Evolutionary conservation across 2,797 vertebrate species (phyloP), one percentile per base, ranked within the genome.

Genomic region (Cirrhinus molitorella): DNA sequence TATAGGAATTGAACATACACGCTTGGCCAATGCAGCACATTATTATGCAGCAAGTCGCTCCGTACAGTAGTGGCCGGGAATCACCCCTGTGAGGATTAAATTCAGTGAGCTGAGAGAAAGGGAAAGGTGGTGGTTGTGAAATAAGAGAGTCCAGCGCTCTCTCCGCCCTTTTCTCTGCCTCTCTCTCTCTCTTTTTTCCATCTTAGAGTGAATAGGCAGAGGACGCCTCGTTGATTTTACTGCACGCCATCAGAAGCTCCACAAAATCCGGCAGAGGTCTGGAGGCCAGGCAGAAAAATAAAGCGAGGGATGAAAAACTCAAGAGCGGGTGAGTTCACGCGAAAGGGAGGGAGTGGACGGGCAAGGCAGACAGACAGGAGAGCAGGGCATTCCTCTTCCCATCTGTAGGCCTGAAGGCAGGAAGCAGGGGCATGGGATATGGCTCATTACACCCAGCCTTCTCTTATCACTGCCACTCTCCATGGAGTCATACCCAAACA

Each of bases 31-130:
- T 49, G 51, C 31, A 71, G 51, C 7, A n/a, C 71, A 80, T 83
- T 79, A 71, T 37, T 75, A 78, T 82, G 68, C 68, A 77, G 74
- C 47, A 79, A 78, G 70, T 74, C 43, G 73, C 81, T 88, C 78
- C 76, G 87, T 61, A 61, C 81, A 80, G 83, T 72, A 75, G 74
- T 84, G 63, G 72, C 65, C 49, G 59, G 84, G 90, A 91, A 88
- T 82, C 83, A 85, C 87, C 89, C 82, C 80, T 86, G 84, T 89
- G 86, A 85, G 88, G 84, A 92, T 89, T 88, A 90, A 88, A 91
- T 91, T 89, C 84, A 88, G 87, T 80, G 85, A 84, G 81, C 37
- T 88, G 80, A 89, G 86, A 87, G 83, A 74, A 63, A 72, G 40
- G n/a, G 72, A 84, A 83, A 88, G 84, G 83, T 82, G 61, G 28